Base-by-base conservation (phyloP, 2,888 invertebrate species). In the Scaptodrosophila latifasciaeformis region DNA sequence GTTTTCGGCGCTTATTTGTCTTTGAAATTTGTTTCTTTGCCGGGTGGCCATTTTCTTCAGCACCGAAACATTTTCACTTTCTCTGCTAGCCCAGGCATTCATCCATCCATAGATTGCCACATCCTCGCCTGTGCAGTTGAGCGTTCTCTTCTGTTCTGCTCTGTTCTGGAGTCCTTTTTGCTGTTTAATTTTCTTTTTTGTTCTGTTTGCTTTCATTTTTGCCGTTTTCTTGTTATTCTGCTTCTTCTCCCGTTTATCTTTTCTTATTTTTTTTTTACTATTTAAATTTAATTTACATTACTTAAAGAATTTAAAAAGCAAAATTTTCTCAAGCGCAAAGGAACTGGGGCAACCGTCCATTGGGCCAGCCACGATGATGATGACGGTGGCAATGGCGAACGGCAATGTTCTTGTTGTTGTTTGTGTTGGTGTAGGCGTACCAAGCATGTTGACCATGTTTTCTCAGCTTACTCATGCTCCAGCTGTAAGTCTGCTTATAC, bases 271-370 rank as follows among this genome's bases (percentile, higher is more conserved):
- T 15, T 31, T 34, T 21, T 39, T 40, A n/a, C 49, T 66, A 78
- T 80, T 80, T 81, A 76, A 76, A 77, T 76, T 75, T 81, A 80
- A 76, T 76, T 80, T 76, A 81, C 75, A 75, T 80, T 78, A 74
- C 70, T 78, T 80, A 62, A 66, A 78, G 75, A 80, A 78, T 80
- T 76, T 78, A 68, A 78, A 44, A 80, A 74, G 70, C 67, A 59
- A 62, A 70, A 74, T 66, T 69, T 69, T 54, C 63, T 74, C 79
- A 74, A 59, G 79, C 79, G 76, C 61, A 79, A 58, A 65, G 56
- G 66, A 56, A 52, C 58, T 48, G 59, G n/a, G n/a, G 63, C 55
- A 6, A 24, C 24, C 24, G 24, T n/a, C n/a, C n/a, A n/a, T n/a
- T n/a, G n/a, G n/a, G n/a, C n/a, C n/a, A n/a, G n/a, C n/a, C n/a